These are phyloP conservation scores for Ischnus inquisitorius DNA, from an alignment of 2,888 invertebrate species.

Conservation along the genomic window DNA sequence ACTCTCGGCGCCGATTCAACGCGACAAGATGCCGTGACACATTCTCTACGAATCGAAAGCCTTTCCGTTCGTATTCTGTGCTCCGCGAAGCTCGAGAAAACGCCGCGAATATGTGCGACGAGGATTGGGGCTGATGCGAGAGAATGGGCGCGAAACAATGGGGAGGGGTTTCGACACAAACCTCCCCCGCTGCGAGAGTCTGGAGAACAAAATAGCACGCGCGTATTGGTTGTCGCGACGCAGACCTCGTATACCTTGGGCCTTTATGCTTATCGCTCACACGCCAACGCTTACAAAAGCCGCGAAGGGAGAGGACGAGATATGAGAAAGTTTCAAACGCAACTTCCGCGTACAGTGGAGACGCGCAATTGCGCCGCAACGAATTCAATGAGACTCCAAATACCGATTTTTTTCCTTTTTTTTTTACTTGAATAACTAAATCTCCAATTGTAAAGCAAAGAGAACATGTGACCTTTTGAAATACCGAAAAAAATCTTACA, in stretches of 20 bases:
- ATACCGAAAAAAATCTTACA: too few species aligned
- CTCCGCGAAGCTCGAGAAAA: slow-evolving; percentile 52
- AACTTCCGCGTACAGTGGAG: background rate
- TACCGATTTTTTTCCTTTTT: too few species aligned
- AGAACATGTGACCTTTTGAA: too few species aligned
- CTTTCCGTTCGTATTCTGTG: slow-evolving; percentile 37
- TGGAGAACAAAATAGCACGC: slow-evolving; percentile 26
- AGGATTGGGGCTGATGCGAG: slow-evolving; percentile 10
- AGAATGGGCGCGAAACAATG: slow-evolving; percentile 26
- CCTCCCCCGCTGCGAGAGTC: slow-evolving; percentile 24
- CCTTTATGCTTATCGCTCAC: slow-evolving; percentile 12
- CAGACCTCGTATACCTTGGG: background rate
- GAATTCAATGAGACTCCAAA: background rate
- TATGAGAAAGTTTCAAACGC: slow-evolving; percentile 11
- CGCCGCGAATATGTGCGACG: slow-evolving; percentile 38
- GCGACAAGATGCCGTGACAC: slow-evolving; percentile 59
- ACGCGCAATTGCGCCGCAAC: background rate
- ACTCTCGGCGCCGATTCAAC: slow-evolving; percentile 17
- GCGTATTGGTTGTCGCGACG: background rate
- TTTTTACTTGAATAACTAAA: too few species aligned
- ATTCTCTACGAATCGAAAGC: slow-evolving; percentile 64
- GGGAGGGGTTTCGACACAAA: slow-evolving; percentile 46
- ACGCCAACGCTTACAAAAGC: slow-evolving; percentile 8
- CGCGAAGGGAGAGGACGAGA: background rate
- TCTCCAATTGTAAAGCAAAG: too few species aligned